Evolutionary conservation across 1,140 invertebrate genomes (phyloP).

Genomic region (Drosophila santomea): DNA sequence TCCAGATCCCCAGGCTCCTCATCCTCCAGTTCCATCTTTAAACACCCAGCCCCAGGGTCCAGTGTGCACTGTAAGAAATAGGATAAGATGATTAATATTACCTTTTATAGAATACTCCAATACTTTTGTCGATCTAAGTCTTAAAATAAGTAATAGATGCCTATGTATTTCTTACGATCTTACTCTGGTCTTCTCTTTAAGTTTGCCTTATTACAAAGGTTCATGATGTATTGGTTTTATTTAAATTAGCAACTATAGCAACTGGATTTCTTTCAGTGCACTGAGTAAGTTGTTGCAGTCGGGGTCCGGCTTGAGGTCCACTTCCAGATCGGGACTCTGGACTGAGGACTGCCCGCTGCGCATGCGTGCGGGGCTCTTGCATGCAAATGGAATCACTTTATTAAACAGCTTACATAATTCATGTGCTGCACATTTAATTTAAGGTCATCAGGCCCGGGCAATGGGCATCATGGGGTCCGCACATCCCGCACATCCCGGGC

Average conservation of each 20-base stretch:
- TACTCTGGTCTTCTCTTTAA: too few species aligned
- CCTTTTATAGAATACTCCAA: too few species aligned
- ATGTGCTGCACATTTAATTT: constrained; percentile 84
- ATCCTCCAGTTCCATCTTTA: constrained; percentile 3
- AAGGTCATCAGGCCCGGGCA: constrained; percentile 73
- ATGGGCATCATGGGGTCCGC: constrained; percentile 37
- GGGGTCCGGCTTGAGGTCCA: constrained; percentile 37
- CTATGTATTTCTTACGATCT: too few species aligned
- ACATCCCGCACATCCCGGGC: constrained; percentile 38
- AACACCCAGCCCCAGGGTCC: constrained; percentile 38
- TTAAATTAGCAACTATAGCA: too few species aligned
- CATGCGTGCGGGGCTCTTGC: constrained; percentile 80
- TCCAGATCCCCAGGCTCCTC: constrained; percentile 30
- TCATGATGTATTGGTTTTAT: too few species aligned
- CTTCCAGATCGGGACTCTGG: constrained; percentile 30
- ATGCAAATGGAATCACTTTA: constrained; percentile 84
- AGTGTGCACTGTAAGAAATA: constrained; percentile 3
- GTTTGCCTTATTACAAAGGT: too few species aligned
- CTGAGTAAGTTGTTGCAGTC: constrained; percentile 73
- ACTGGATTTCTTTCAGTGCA: background rate
- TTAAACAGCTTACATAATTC: constrained; percentile 84
- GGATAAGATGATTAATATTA: background rate
- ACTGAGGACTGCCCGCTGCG: constrained; percentile 68
- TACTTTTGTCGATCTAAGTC: background rate
- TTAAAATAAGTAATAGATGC: too few species aligned